phyloP scores from a whole-genome alignment of 1,140 invertebrate species.

The Diabrotica undecimpunctata region DNA sequence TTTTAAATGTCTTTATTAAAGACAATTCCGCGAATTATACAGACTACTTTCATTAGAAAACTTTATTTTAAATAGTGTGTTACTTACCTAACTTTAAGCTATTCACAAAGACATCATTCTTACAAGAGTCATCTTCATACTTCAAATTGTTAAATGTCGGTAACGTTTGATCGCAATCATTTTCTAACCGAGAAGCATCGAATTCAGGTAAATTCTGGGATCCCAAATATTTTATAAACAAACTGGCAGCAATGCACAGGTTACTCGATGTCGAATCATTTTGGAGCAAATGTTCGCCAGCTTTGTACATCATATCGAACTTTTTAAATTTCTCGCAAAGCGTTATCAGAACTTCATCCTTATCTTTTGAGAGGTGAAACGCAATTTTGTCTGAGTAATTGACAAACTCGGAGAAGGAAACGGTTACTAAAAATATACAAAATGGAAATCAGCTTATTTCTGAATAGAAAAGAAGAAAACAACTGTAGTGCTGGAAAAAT shows the following conservation, averaged over 20 bases:
- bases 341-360: conserved; percentile 20
- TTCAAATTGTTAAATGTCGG: neutral
- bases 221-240: conserved; percentile 22
- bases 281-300: conserved; percentile 16
- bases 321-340: conserved; percentile 22
- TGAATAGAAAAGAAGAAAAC: neutral
- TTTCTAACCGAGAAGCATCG: neutral
- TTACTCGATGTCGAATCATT: conserved; percentile 6
- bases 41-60: too few species aligned
- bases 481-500: neutral
- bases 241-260: conserved; percentile 22
- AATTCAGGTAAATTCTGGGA: neutral
- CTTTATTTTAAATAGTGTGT: neutral
- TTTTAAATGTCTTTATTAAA: too few species aligned
- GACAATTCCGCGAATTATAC: too few species aligned
- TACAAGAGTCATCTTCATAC: neutral
- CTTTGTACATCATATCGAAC: conserved; percentile 20
- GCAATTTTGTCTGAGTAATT: conserved; percentile 19
- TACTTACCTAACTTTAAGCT: conserved; percentile 22
- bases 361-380: conserved; percentile 11
- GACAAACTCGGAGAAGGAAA: conserved; percentile 3
- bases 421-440: conserved; percentile 1
- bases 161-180: neutral
- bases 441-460: too few species aligned
- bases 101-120: conserved; percentile 9